These are phyloP conservation scores for Vipera ursinii DNA, from an alignment of 2,797 vertebrate species.

Conservation along the genomic window DNA sequence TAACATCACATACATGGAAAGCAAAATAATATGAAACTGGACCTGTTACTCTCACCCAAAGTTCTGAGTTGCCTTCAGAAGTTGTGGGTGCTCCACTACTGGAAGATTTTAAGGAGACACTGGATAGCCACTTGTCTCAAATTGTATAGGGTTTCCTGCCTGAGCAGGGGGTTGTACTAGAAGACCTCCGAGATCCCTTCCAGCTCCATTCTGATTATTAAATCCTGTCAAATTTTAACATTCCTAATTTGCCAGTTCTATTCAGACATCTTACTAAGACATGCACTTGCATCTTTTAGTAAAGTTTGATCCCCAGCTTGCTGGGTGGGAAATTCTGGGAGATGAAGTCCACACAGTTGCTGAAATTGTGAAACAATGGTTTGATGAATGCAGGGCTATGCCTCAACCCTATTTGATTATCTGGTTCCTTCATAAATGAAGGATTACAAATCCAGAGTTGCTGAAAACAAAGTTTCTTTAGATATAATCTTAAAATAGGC, in stretches of 20 bases:
- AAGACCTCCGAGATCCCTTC: not conserved
- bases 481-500: not conserved
- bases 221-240: not conserved
- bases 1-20: not conserved
- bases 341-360: not conserved
- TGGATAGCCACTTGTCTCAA: not conserved
- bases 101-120: not conserved
- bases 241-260: not conserved
- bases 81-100: not conserved
- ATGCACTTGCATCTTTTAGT: not conserved
- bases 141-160: not conserved
- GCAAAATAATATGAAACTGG: conserved; percentile 1
- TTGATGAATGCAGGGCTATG: not conserved
- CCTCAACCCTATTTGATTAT: not conserved
- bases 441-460: not conserved
- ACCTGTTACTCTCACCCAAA: not conserved
- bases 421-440: conserved; percentile 3
- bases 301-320: not conserved
- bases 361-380: not conserved
- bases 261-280: conserved; percentile 7
- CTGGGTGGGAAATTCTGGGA: not conserved
- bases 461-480: not conserved
- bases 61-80: not conserved
- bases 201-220: not conserved
- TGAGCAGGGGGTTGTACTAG: not conserved